phyloP scores from a whole-genome alignment of 1,140 invertebrate genomes.

The Aphidius ervi region DNA sequence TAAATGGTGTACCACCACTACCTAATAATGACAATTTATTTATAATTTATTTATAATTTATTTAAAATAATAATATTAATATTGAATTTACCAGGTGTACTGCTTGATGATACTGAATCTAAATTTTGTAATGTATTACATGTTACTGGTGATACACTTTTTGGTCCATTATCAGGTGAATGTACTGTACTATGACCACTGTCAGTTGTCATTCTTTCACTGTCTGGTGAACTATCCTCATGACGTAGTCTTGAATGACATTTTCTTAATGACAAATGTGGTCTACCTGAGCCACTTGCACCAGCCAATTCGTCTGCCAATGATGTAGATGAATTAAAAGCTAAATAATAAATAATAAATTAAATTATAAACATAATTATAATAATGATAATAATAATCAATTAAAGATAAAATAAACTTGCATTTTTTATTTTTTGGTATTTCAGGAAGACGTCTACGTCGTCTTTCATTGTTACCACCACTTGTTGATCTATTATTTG shows the following conservation, averaged over 20 bases:
- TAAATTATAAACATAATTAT: too few species aligned
- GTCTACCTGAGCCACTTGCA: constrained; percentile 31
- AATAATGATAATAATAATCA: too few species aligned
- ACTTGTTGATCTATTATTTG: constrained; percentile 36
- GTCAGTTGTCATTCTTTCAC: constrained; percentile 77
- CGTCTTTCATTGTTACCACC: constrained; percentile 57
- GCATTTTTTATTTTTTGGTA: constrained; percentile 83
- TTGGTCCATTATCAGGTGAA: constrained; percentile 77
- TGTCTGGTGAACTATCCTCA: constrained; percentile 79
- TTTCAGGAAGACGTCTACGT: constrained; percentile 78
- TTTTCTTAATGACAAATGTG: constrained; percentile 70
- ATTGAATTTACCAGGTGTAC: constrained; percentile 40
- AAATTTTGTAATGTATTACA: constrained; percentile 46
- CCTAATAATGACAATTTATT: constrained; percentile 27
- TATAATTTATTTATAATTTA: constrained; percentile 13
- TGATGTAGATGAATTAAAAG: constrained; percentile 52
- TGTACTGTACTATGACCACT: constrained; percentile 87
- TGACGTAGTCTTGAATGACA: constrained; percentile 63
- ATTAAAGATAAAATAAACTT: constrained; percentile 40
- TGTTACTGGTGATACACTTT: constrained; percentile 72
- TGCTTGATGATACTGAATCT: constrained; percentile 45
- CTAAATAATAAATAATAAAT: constrained; percentile 24
- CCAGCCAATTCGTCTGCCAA: constrained; percentile 66
- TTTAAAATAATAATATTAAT: neutral
- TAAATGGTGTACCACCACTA: constrained; percentile 67